Evolutionary conservation across 2,797 vertebrate species (phyloP).

Genomic region (Smutsia gigantea): DNA sequence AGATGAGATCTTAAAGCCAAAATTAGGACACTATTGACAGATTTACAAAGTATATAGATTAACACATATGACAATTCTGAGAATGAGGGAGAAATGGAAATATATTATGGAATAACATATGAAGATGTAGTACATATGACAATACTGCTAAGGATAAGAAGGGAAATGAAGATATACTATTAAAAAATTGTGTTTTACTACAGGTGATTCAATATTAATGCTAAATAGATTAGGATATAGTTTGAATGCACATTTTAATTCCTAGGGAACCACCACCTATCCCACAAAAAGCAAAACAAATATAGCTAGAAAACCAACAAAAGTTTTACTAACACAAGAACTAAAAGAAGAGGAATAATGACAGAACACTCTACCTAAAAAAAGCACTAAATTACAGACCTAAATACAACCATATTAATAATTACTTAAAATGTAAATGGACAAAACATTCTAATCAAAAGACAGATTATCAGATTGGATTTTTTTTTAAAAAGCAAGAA

Average conservation of each 20-base stretch:
- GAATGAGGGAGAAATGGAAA: not conserved
- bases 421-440: conserved; percentile 20
- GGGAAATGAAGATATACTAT: not conserved
- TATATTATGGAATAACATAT: not conserved
- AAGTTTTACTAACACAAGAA: not conserved
- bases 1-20: not conserved
- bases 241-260: not conserved
- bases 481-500: not conserved
- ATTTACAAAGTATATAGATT: not conserved
- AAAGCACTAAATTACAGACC: not conserved
- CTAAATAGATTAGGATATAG: not conserved
- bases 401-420: not conserved
- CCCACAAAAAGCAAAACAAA: not conserved
- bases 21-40: not conserved
- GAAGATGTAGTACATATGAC: not conserved
- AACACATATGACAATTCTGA: not conserved
- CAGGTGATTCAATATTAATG: not conserved
- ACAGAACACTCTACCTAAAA: not conserved
- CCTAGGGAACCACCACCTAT: not conserved
- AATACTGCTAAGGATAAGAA: not conserved
- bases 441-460: not conserved
- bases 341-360: not conserved
- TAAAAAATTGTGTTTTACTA: not conserved
- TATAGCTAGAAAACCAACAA: not conserved
- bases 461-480: not conserved